Evolutionary conservation across 2,113 vertebrate genomes (phyloP), one percentile per base, ranked within the genome.

Genomic region (Columbina picui): DNA sequence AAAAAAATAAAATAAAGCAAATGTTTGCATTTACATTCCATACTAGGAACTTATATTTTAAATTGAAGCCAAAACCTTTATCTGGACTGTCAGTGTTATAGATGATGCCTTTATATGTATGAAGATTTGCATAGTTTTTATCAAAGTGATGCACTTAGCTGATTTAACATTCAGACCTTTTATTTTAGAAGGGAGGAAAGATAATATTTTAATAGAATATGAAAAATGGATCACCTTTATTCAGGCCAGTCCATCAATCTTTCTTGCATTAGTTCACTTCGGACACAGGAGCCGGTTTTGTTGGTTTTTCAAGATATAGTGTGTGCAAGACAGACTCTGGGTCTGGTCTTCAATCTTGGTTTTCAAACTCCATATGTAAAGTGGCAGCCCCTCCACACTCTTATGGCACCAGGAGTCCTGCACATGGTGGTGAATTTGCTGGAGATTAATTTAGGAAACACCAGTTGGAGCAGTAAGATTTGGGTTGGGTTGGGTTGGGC

Each of bases 61-160:
- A 91, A 85, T 63, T 84, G 60, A 92, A 97, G 94, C 84, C 68
- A 80, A 90, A 94, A 52, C 20, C 64, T 97, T 98, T 98, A 97
- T 98, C 97, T 95, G 85, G 95, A 88, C 94, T 98, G 98, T 98
- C 97, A 98, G 41, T 83, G 71, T 98, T 98, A 98, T 97, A 97
- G 94, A 98, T 98, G 97, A 86, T 93, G 41, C 83, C 93, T 96
- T 91, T 97, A 94, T 97, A 95, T 95, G 92, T 97, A 96, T 90
- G 93, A 95, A 97, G 91, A 95, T 98, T 97, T 98, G 92, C 96
- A 96, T 97, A 96, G 86, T 89, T 97, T 97, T 97, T 97, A 96
- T 97, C 97, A 97, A 96, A 96, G 75, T 93, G 79, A 95, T 97
- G 73, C 67, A 94, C 60, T 97, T 97, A 95, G 94, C 65, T 97